A percentile compares a stretch with the other conserved stretches of the same genome.
These are phyloP conservation scores for Prinia subflava DNA, from an alignment of 2,113 vertebrate species.

Conservation along the genomic window DNA sequence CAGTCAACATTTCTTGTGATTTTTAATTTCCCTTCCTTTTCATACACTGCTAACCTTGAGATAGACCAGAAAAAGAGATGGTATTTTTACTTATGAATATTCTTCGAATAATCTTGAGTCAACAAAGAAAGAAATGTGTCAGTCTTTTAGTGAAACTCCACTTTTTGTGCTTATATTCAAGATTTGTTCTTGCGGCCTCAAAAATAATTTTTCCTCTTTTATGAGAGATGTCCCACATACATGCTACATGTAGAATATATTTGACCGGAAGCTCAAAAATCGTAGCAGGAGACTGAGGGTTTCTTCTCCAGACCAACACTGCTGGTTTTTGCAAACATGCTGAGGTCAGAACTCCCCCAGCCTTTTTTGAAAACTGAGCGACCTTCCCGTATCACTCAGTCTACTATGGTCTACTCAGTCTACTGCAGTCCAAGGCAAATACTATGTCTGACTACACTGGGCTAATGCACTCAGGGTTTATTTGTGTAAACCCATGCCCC, in stretches of 20 bases:
- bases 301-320: not conserved
- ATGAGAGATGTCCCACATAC: accelerated
- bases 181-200: not conserved
- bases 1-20: not conserved
- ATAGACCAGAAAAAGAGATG: not conserved
- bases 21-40: not conserved
- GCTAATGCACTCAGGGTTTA: not conserved
- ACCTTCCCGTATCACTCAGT: not conserved
- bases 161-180: not conserved
- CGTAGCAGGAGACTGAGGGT: accelerated
- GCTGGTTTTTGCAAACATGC: not conserved
- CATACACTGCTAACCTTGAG: not conserved
- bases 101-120: not conserved
- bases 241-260: not conserved
- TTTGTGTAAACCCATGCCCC: not conserved
- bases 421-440: not conserved
- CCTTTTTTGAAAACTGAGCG: accelerated
- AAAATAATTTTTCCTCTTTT: not conserved
- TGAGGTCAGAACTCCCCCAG: not conserved
- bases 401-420: not conserved
- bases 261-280: not conserved
- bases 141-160: not conserved
- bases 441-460: not conserved
- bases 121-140: not conserved
- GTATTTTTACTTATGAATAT: not conserved